Conservation (phyloP, 2,888 invertebrate genomes). For the Microplitis deprimator region DNA sequence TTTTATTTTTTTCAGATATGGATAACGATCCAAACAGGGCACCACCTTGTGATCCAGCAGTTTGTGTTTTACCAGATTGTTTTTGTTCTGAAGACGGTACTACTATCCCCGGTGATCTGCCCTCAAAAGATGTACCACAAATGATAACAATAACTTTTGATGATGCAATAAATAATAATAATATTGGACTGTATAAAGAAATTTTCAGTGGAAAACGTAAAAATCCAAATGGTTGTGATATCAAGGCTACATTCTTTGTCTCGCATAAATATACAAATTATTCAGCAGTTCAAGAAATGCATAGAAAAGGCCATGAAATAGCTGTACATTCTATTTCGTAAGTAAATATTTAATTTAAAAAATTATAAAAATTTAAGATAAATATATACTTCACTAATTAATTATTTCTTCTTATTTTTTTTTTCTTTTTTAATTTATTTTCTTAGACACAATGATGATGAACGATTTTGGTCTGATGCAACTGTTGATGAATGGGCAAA, state of each 20-base stretch:
- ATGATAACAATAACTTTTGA: constrained; percentile 96
- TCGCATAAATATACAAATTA: constrained; percentile 96
- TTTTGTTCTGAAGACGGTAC: constrained; percentile 96
- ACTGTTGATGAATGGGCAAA: constrained; percentile 94
- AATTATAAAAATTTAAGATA: neutral
- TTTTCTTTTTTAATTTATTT: neutral
- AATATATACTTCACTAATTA: neutral
- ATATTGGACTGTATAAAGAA: constrained; percentile 93
- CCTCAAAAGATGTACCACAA: constrained; percentile 89
- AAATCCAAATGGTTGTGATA: constrained; percentile 94
- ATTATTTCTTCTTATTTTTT: constrained; percentile 26
- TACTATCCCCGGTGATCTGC: constrained; percentile 86
- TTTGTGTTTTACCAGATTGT: constrained; percentile 91
- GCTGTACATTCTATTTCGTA: constrained; percentile 95
- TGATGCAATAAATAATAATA: constrained; percentile 95
- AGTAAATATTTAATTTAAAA: constrained; percentile 70
- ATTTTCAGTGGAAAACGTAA: constrained; percentile 91
- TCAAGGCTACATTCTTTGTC: constrained; percentile 92
- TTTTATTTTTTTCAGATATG: constrained; percentile 78
- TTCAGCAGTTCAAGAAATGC: constrained; percentile 92
- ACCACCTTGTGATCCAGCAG: constrained; percentile 88
- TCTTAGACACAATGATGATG: constrained; percentile 88
- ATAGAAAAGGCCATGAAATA: constrained; percentile 93
- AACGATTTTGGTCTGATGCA: constrained; percentile 93
- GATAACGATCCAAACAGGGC: constrained; percentile 95